Conservation (phyloP, 2,113 vertebrate genomes). For the Syngnathus floridae region DNA sequence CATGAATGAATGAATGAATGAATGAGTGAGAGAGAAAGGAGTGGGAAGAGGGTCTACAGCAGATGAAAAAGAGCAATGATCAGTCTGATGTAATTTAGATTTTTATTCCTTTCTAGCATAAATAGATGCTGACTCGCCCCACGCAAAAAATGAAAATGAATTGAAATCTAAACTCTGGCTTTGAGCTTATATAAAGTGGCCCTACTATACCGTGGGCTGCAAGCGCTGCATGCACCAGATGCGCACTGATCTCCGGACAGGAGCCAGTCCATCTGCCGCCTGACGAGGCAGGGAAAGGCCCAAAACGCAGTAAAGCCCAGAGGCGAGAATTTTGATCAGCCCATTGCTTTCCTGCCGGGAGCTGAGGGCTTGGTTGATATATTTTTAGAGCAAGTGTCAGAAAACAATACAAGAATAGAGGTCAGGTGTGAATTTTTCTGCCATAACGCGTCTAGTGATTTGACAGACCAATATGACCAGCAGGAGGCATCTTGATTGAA, state of each 20-base stretch:
- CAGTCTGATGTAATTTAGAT: neutral
- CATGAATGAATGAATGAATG: constrained; percentile 18
- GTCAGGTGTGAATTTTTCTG: neutral
- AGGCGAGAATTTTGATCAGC: constrained; percentile 58
- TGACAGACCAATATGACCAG: neutral
- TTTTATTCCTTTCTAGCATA: no score
- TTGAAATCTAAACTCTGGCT: no score
- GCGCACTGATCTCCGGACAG: constrained; percentile 69
- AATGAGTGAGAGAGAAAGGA: neutral
- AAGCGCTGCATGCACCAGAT: constrained; percentile 64
- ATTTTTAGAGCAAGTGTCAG: constrained; percentile 23
- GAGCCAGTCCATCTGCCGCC: constrained; percentile 75
- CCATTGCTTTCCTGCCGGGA: constrained; percentile 32
- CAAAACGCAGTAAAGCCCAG: constrained; percentile 43
- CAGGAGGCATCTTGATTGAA: neutral
- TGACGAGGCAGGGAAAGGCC: constrained; percentile 59
- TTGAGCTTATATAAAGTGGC: neutral
- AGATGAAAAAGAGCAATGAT: neutral
- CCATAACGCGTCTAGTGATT: neutral
- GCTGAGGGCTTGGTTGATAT: constrained; percentile 16
- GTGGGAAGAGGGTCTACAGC: neutral
- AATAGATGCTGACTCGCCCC: no score
- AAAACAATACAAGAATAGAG: constrained; percentile 10
- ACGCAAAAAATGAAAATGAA: no score
- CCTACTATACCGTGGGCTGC: constrained; percentile 34